phyloP scores from a whole-genome alignment of 2,797 vertebrate genomes.

The Anableps anableps region DNA sequence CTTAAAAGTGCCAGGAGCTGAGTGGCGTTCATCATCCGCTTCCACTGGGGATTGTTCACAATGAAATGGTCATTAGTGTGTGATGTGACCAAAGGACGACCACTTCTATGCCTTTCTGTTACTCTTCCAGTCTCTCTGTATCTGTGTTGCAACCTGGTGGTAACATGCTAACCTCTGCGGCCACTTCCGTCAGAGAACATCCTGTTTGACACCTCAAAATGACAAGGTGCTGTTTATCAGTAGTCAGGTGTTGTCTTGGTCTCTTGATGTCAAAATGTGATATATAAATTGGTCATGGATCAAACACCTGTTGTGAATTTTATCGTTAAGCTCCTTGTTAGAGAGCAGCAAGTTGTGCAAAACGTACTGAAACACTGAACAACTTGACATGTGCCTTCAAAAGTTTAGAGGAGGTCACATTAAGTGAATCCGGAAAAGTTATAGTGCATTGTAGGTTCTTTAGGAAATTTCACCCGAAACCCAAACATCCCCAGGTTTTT shows the following conservation, averaged over 20 bases:
- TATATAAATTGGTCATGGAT: not conserved
- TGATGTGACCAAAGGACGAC: no score
- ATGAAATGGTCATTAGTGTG: no score
- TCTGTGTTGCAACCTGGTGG: not conserved
- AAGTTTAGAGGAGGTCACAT: no score
- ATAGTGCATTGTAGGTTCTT: not conserved
- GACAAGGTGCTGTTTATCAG: not conserved
- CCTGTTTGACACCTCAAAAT: not conserved
- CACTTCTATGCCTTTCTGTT: no score
- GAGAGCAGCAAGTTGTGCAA: not conserved
- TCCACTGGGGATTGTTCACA: no score
- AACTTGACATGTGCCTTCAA: no score
- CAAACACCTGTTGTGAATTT: not conserved
- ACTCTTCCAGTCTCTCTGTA: not conserved
- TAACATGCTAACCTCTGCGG: not conserved
- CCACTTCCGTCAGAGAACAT: not conserved
- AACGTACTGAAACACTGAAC: no score
- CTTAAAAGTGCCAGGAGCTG: no score
- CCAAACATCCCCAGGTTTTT: no score
- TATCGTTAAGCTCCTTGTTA: not conserved
- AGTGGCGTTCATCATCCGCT: no score
- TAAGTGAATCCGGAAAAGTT: no score
- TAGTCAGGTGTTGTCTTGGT: not conserved
- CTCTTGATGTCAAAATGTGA: not conserved
- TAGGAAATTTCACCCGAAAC: not conserved